phyloP scores from a whole-genome alignment of 2,113 vertebrate species.

The Bathybates hornii region DNA sequence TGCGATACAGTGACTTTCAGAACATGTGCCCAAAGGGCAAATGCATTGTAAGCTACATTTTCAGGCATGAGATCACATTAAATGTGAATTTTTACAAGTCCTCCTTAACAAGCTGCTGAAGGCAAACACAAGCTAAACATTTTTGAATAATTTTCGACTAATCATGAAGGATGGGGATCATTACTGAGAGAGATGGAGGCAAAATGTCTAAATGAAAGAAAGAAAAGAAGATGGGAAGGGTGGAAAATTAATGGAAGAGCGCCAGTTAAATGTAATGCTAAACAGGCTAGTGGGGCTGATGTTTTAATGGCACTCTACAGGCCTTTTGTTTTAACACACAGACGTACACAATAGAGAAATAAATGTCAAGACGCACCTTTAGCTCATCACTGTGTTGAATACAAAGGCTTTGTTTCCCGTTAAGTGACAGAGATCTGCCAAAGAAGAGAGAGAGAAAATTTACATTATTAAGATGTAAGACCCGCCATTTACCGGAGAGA shows the following conservation, averaged over 20 bases:
- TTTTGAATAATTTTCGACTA: constrained; percentile 5
- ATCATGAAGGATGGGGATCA: constrained; percentile 13
- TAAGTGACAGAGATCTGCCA: constrained; percentile 7
- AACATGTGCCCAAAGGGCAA: constrained; percentile 36
- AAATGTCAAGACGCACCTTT: constrained; percentile 40
- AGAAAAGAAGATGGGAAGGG: background rate
- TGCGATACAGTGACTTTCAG: constrained; percentile 46
- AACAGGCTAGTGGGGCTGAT: background rate
- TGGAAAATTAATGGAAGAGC: background rate
- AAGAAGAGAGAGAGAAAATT: background rate
- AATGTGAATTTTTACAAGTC: constrained; percentile 36
- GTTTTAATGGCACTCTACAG: constrained; percentile 29
- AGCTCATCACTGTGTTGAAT: constrained; percentile 42
- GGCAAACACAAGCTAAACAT: constrained; percentile 38
- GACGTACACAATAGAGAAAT: background rate
- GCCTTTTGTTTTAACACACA: constrained; percentile 30
- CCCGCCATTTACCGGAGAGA: background rate
- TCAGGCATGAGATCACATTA: constrained; percentile 14
- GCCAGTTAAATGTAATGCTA: constrained; percentile 27
- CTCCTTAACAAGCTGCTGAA: constrained; percentile 23
- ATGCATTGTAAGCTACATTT: constrained; percentile 19
- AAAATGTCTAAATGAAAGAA: background rate
- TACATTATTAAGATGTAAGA: background rate
- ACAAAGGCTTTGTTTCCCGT: background rate
- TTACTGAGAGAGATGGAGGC: background rate